Conservation (phyloP, 2,888 invertebrate species). For the Neuroscelio doddi region DNA sequence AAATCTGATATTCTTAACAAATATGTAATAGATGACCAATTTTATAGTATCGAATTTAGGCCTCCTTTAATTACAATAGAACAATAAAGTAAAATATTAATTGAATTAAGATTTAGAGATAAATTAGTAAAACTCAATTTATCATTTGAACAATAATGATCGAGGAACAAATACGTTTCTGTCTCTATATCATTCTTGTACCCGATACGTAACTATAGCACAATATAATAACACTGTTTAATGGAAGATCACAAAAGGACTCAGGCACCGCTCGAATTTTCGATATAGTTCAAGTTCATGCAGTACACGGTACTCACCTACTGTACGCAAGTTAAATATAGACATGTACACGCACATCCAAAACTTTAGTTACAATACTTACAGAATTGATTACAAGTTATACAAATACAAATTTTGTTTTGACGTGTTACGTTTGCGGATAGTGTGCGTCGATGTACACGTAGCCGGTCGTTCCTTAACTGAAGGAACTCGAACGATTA, state of each 20-base stretch:
- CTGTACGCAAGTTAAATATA: slow-evolving; percentile 58
- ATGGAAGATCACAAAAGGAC: slow-evolving; percentile 30
- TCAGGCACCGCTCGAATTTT: slow-evolving; percentile 20
- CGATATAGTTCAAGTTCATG: slow-evolving; percentile 23
- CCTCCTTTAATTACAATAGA: no score
- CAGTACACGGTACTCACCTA: slow-evolving; percentile 38
- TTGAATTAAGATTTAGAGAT: no score
- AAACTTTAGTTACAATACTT: slow-evolving; percentile 56
- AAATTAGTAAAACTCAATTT: no score
- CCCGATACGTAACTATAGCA: neutral
- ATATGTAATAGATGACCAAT: no score
- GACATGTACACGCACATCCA: slow-evolving; percentile 64
- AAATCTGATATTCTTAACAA: no score
- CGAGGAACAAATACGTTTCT: no score
- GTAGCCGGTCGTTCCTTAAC: slow-evolving; percentile 10
- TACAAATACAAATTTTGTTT: slow-evolving; percentile 50
- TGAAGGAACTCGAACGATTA: slow-evolving; percentile 30
- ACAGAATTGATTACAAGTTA: slow-evolving; percentile 49
- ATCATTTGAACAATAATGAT: no score
- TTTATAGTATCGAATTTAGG: no score
- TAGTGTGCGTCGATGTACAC: slow-evolving; percentile 16
- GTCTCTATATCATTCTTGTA: slow-evolving; percentile 23
- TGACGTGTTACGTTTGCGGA: slow-evolving; percentile 19
- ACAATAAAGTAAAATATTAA: no score
- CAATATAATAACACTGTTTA: neutral